Evolutionary conservation across 2,113 vertebrate genomes (phyloP).

Genomic region (Burhinus bistriatus): DNA sequence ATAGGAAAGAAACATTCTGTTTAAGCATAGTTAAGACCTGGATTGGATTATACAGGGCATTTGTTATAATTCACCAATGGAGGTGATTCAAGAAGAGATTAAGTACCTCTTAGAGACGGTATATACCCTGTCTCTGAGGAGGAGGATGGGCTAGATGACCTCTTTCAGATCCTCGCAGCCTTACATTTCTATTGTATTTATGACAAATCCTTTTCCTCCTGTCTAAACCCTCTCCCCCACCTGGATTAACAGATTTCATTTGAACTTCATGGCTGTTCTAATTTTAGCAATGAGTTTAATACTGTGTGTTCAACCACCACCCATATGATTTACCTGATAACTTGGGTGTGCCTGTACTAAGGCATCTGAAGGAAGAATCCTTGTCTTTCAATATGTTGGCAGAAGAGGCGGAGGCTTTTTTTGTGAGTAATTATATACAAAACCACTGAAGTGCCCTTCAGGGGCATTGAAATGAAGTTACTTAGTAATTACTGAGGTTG

Average conservation of each 20-base stretch:
- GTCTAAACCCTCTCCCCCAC: not conserved
- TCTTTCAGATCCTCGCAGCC: not conserved
- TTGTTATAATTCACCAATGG: not conserved
- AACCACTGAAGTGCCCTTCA: not conserved
- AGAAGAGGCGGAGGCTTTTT: not conserved
- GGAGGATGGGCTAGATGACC: not conserved
- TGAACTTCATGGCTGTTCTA: not conserved
- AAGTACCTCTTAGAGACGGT: not conserved
- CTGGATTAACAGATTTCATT: slow-evolving; percentile 3
- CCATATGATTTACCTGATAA: not conserved
- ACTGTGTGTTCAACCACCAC: not conserved
- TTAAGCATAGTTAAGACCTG: not conserved
- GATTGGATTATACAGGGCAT: not conserved
- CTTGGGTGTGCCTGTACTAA: not conserved
- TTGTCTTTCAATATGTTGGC: not conserved
- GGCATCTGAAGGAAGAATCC: not conserved
- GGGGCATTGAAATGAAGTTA: not conserved
- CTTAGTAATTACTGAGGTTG: not conserved
- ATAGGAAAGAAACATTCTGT: not conserved
- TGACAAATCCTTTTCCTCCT: not conserved
- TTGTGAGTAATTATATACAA: not conserved
- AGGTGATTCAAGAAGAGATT: slow-evolving; percentile 13
- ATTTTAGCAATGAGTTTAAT: not conserved
- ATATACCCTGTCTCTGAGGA: not conserved
- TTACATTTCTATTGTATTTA: not conserved